These are phyloP conservation scores for Apotomis betuletana DNA, from an alignment of 2,888 invertebrate genomes.

Conservation along the genomic window DNA sequence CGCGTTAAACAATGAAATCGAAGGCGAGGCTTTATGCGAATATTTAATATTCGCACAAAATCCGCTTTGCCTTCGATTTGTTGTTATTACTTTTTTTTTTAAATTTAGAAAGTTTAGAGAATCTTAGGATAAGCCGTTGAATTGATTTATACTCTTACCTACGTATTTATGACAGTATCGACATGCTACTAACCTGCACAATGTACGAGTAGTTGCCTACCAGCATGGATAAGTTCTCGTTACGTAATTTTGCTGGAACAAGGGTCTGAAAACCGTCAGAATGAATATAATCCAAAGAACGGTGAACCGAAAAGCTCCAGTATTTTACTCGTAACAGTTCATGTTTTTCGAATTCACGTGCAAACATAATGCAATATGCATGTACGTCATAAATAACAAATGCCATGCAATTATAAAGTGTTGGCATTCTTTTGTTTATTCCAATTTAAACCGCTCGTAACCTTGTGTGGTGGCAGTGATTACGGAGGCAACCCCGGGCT, in stretches of 20 bases:
- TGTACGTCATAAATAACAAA: slow-evolving; percentile 27
- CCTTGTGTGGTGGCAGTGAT: slow-evolving; percentile 35
- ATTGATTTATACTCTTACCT: slow-evolving; percentile 8
- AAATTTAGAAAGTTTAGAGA: too few species aligned
- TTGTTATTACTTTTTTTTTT: too few species aligned
- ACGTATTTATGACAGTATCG: slow-evolving; percentile 7
- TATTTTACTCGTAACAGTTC: background rate
- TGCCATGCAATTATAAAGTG: slow-evolving; percentile 15
- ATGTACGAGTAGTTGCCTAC: background rate
- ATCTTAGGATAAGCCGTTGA: background rate
- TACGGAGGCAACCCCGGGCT: slow-evolving; percentile 29
- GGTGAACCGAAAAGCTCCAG: background rate
- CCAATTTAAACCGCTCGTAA: slow-evolving; percentile 22
- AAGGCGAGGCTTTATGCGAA: background rate
- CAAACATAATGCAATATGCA: slow-evolving; percentile 21
- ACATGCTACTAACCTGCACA: slow-evolving; percentile 27
- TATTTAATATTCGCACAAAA: too few species aligned
- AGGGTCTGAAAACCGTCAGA: background rate
- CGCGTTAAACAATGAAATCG: background rate
- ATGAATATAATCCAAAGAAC: background rate
- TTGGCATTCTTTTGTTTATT: slow-evolving; percentile 30
- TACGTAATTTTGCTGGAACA: slow-evolving; percentile 24
- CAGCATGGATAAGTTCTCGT: slow-evolving; percentile 8
- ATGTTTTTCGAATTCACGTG: background rate
- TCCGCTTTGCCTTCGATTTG: too few species aligned